Evolutionary conservation across 2,797 vertebrate species (phyloP).

Genomic region (Falco naumanni): DNA sequence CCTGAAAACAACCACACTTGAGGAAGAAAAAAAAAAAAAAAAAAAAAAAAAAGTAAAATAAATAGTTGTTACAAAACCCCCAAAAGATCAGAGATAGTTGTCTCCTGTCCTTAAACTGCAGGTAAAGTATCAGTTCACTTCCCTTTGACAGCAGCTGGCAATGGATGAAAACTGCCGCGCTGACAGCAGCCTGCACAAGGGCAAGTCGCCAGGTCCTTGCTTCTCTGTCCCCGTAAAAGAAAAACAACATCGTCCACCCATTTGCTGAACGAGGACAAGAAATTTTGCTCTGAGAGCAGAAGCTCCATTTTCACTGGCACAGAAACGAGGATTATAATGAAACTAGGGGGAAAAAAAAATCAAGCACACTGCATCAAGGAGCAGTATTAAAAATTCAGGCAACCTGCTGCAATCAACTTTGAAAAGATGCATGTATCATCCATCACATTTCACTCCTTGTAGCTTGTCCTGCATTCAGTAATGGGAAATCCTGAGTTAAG

Average conservation of each 20-base stretch:
- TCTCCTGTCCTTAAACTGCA: background rate
- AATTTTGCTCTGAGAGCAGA: slow-evolving; percentile 32
- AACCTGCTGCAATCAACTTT: slow-evolving; percentile 25
- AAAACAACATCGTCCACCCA: background rate
- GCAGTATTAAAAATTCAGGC: slow-evolving; percentile 15
- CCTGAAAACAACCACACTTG: background rate
- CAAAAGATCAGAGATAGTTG: background rate
- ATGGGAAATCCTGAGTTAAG: background rate
- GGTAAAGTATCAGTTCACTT: background rate
- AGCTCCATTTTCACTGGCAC: background rate
- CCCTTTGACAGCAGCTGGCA: background rate
- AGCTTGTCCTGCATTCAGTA: background rate
- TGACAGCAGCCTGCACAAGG: background rate
- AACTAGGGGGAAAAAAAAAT: background rate
- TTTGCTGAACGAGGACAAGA: slow-evolving; percentile 4
- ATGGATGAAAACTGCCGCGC: background rate
- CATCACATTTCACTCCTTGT: background rate
- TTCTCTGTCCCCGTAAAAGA: background rate
- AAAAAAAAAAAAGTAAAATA: background rate
- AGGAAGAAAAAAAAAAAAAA: background rate
- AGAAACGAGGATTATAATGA: slow-evolving; percentile 39
- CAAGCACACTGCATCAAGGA: background rate
- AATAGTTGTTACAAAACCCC: background rate
- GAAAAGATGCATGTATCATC: background rate
- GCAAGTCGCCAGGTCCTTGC: background rate